Evolutionary conservation across 92 coral and sea anemone genomes (phyloP).

Genomic region (Epizoanthus rinbou): DNA sequence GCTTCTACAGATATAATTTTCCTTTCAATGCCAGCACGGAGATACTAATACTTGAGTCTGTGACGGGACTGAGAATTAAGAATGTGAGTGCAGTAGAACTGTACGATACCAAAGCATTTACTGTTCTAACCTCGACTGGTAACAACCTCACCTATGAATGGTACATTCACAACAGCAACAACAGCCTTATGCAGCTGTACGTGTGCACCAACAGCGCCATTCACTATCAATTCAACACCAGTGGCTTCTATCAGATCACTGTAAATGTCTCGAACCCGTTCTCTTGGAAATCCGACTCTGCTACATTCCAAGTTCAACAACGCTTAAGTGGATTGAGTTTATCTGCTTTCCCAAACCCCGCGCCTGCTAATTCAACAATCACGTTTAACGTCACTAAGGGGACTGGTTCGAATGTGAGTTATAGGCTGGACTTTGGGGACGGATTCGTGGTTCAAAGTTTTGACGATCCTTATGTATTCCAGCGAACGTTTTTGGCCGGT

Average conservation of each 20-base stretch:
- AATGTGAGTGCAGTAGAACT: constrained; percentile 73
- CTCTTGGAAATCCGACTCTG: constrained; percentile 50
- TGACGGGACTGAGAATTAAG: constrained; percentile 60
- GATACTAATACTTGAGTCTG: constrained; percentile 69
- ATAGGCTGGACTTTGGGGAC: constrained; percentile 79
- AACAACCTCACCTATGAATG: constrained; percentile 84
- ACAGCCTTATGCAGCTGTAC: constrained; percentile 31
- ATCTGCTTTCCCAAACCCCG: constrained; percentile 82
- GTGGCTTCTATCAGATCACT: constrained; percentile 61
- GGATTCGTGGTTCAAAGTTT: constrained; percentile 58
- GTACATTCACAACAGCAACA: constrained; percentile 45
- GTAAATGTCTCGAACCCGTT: constrained; percentile 83
- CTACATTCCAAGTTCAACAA: constrained; percentile 70
- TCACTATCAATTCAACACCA: constrained; percentile 58
- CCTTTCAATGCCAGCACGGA: constrained; percentile 32
- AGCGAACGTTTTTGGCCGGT: constrained; percentile 70
- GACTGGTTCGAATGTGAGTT: constrained; percentile 73
- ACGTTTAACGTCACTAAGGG: constrained; percentile 72
- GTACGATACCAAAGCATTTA: constrained; percentile 60
- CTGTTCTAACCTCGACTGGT: constrained; percentile 64
- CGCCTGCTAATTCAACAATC: constrained; percentile 72
- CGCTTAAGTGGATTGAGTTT: constrained; percentile 66
- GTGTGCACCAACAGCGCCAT: constrained; percentile 53
- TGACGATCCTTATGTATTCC: constrained; percentile 53
- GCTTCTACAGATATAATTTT: constrained; percentile 37